phyloP scores from a whole-genome alignment of 2,113 vertebrate genomes.

The Salminus brasiliensis region DNA sequence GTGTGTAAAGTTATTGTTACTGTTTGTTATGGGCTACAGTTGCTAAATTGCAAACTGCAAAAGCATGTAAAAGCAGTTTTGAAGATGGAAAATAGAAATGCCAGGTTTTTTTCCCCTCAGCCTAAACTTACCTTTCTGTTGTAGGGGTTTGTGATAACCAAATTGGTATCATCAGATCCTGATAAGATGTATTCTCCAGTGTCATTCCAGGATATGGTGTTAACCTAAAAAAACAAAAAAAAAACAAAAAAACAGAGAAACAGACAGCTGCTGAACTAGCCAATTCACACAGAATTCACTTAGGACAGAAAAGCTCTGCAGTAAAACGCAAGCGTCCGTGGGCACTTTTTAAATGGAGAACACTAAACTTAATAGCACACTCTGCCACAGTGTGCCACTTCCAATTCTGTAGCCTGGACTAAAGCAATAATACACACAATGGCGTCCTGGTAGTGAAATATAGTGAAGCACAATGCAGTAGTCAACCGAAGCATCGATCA shows the following conservation, averaged over 20 bases:
- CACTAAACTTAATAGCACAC: neutral
- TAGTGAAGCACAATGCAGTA: neutral
- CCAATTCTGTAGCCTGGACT: neutral
- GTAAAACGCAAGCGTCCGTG: neutral
- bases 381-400: neutral
- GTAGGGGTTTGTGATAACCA: constrained; percentile 96
- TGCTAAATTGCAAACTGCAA: too few relatives aligned
- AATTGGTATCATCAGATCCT: constrained; percentile 95
- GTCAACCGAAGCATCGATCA: constrained; percentile 49
- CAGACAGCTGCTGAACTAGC: neutral
- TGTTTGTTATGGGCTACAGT: too few relatives aligned
- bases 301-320: neutral
- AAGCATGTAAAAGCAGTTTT: too few relatives aligned
- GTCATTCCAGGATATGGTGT: constrained; percentile 98
- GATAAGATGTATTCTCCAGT: constrained; percentile 97
- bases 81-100: too few relatives aligned
- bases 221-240: too few relatives aligned
- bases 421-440: neutral
- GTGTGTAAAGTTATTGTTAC: too few relatives aligned
- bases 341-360: too few relatives aligned
- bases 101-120: too few relatives aligned
- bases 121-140: constrained; percentile 90
- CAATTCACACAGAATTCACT: neutral
- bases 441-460: neutral
- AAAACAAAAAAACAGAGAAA: constrained; percentile 50